A percentile compares a stretch with the other conserved stretches of the same genome.
Evolutionary conservation across 92 coral and sea anemone species (phyloP).

Genomic region (Phenganax subtilis): DNA sequence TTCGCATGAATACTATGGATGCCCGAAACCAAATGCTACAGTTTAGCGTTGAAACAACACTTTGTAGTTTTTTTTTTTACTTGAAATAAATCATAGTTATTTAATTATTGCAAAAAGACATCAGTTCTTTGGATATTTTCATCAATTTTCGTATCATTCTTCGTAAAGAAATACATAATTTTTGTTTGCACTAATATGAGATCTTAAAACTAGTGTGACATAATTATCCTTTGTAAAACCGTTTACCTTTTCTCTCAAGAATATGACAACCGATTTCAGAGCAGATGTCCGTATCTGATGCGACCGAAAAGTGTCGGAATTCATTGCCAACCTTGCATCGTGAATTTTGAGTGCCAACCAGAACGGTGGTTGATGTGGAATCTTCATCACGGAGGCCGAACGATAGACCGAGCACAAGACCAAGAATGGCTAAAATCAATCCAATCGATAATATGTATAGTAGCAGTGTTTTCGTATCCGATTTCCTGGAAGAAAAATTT

Average conservation of each 20-base stretch:
- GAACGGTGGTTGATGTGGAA: background rate
- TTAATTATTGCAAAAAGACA: too few relatives aligned
- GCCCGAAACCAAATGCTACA: too few relatives aligned
- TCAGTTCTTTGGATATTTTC: too few relatives aligned
- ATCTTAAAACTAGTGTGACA: too few relatives aligned
- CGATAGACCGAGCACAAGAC: slow-evolving; percentile 29
- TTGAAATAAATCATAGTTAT: too few relatives aligned
- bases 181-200: too few relatives aligned
- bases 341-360: background rate
- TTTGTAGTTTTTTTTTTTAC: too few relatives aligned
- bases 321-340: background rate
- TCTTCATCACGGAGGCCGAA: slow-evolving; percentile 14
- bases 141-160: too few relatives aligned
- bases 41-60: too few relatives aligned
- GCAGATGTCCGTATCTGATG: slow-evolving; percentile 26
- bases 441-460: slow-evolving; percentile 11
- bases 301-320: slow-evolving; percentile 15
- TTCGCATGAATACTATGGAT: too few relatives aligned
- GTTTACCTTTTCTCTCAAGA: background rate
- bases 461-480: slow-evolving; percentile 17
- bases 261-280: slow-evolving; percentile 29
- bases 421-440: slow-evolving; percentile 8
- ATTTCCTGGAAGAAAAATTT: background rate
- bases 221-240: background rate
- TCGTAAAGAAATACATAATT: too few relatives aligned